Evolutionary conservation across 2,113 vertebrate species (phyloP).

Genomic region (Pedionomus torquatus): DNA sequence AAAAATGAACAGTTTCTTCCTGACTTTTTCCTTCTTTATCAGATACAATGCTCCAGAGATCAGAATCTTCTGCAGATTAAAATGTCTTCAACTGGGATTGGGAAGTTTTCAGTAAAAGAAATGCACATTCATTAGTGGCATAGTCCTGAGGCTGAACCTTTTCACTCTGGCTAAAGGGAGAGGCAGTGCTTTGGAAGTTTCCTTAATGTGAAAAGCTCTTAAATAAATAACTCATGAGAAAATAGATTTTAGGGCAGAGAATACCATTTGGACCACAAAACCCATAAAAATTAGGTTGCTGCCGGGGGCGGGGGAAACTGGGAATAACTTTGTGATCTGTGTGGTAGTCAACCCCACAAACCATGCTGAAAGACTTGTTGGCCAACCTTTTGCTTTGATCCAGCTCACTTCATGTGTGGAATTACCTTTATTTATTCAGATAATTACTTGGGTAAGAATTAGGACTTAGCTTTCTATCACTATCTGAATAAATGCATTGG

Average conservation of each 20-base stretch:
- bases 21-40: background rate
- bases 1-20: background rate
- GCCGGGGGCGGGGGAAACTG: background rate
- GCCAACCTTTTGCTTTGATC: background rate
- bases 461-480: background rate
- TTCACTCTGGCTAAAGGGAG: background rate
- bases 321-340: background rate
- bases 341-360: background rate
- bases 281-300: background rate
- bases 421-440: background rate
- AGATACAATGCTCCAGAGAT: background rate
- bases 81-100: background rate
- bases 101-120: background rate
- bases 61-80: background rate
- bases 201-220: fast-evolving
- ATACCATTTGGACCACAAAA: background rate
- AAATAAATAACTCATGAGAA: background rate
- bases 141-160: background rate
- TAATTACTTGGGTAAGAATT: background rate
- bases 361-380: background rate
- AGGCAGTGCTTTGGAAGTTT: background rate
- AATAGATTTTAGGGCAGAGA: background rate
- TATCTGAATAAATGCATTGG: background rate
- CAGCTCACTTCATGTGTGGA: background rate
- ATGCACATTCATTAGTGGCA: fast-evolving